phyloP scores from a whole-genome alignment of 2,888 invertebrate genomes.

The Nomada ruficornis region DNA sequence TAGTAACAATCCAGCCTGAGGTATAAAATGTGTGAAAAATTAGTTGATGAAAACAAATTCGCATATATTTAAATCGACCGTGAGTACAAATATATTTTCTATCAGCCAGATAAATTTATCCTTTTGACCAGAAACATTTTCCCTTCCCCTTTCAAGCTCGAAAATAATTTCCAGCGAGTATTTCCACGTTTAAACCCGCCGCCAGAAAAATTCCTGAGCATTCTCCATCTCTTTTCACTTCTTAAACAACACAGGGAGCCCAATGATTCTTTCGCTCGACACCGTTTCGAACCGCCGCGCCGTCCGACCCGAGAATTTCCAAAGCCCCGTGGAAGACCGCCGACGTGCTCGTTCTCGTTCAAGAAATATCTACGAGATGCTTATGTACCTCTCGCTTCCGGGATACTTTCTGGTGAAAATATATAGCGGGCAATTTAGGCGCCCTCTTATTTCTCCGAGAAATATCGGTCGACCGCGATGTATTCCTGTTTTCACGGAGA shows the following conservation, averaged over 20 bases:
- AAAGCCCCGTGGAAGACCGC: background rate
- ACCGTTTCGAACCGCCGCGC: background rate
- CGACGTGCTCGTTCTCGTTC: conserved; percentile 4
- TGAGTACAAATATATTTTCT: too few species aligned
- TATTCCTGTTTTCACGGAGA: background rate
- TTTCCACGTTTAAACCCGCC: background rate
- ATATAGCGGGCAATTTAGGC: conserved; percentile 10
- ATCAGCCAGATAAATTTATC: too few species aligned
- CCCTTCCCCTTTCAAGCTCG: background rate
- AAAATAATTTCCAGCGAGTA: background rate
- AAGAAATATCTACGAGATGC: conserved; percentile 13
- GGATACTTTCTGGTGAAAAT: background rate
- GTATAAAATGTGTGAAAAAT: too few species aligned
- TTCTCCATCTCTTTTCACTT: background rate
- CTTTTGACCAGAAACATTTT: background rate
- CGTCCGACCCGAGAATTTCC: conserved; percentile 6
- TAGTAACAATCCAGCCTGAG: too few species aligned
- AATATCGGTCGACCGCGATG: background rate
- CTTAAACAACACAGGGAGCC: background rate
- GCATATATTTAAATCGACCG: too few species aligned
- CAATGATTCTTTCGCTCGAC: background rate
- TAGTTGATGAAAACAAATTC: too few species aligned
- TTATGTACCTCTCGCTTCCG: background rate
- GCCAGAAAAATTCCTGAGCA: background rate
- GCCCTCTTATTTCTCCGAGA: background rate